Percentiles rank a stretch among this genome's conserved stretches.
Conservation (phyloP, 2,113 vertebrate genomes). For the Motacilla alba region DNA sequence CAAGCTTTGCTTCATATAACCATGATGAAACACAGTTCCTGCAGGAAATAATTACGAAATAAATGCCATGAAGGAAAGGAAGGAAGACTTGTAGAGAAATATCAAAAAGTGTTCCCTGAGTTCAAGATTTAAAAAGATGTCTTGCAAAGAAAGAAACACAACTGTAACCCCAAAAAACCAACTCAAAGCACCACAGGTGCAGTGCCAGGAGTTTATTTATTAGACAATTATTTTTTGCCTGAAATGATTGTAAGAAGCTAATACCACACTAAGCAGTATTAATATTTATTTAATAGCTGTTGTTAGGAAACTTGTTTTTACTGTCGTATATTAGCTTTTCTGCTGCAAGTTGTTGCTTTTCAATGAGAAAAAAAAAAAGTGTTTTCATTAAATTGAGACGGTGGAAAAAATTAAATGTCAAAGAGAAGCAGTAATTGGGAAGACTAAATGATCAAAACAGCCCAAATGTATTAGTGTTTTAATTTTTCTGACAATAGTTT, state of each 20-base stretch:
- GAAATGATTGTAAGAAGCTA: background rate
- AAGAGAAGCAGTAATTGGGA: background rate
- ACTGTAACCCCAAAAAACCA: background rate
- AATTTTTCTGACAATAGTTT: background rate
- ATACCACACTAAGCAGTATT: background rate
- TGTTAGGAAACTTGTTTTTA: background rate
- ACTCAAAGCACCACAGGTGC: background rate
- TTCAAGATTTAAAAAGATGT: background rate
- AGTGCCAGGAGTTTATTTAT: background rate
- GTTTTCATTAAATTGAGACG: background rate
- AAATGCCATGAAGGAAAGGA: background rate
- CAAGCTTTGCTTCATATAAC: background rate
- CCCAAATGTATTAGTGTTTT: background rate
- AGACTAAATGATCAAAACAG: background rate
- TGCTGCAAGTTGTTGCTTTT: background rate
- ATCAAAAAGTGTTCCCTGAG: background rate
- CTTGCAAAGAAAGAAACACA: background rate
- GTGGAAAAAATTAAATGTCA: background rate
- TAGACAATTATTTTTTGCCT: background rate
- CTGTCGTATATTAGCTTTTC: background rate
- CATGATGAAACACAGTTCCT: background rate
- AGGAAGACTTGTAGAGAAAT: background rate
- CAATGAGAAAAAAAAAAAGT: accelerated
- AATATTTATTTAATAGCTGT: background rate
- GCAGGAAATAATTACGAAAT: background rate